Conservation (phyloP, 2,797 vertebrate species). For the Megaceryle alcyon region DNA sequence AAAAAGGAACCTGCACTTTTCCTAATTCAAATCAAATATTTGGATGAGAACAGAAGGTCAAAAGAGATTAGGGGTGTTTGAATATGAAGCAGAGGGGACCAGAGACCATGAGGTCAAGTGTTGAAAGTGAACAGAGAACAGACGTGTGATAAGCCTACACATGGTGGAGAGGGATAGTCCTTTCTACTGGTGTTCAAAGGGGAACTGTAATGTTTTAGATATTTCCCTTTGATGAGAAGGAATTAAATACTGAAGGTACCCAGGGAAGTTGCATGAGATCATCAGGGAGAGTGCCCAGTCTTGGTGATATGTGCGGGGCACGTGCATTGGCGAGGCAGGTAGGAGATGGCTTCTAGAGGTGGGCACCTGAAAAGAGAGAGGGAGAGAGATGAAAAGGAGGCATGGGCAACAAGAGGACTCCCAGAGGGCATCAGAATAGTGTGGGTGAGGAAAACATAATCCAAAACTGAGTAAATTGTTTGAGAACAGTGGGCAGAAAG, state of each 20-base stretch:
- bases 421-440: background rate
- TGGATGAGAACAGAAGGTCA: background rate
- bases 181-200: background rate
- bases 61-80: background rate
- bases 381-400: background rate
- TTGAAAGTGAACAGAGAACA: background rate
- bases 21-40: background rate
- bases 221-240: background rate
- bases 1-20: background rate
- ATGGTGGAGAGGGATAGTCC: background rate
- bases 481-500: background rate
- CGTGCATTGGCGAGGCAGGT: background rate
- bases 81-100: background rate
- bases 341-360: background rate
- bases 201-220: background rate
- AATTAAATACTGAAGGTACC: background rate
- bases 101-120: background rate
- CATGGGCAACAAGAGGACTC: background rate
- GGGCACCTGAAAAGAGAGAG: background rate
- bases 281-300: background rate
- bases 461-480: background rate
- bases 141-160: background rate
- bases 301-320: fast-evolving
- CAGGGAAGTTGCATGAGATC: background rate
- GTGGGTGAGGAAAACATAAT: background rate